Conservation (phyloP, 2,113 vertebrate species). For the Turnix velox region DNA sequence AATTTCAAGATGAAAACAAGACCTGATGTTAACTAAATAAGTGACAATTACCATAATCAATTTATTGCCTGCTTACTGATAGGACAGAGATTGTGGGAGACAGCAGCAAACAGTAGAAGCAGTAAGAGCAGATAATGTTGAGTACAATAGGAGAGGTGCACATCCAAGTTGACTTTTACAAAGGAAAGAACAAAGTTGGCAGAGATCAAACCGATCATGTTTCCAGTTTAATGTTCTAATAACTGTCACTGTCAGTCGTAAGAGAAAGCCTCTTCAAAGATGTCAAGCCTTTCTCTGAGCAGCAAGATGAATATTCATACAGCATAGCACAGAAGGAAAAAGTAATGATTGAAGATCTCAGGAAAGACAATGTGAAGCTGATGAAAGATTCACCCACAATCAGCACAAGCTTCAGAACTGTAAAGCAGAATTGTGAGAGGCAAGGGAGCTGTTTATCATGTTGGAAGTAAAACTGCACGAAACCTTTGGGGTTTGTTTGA, state of each 20-base stretch:
- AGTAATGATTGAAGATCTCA: slow-evolving; percentile 29
- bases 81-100: neutral
- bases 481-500: slow-evolving; percentile 60
- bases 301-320: slow-evolving; percentile 49
- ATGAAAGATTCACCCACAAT: slow-evolving; percentile 12
- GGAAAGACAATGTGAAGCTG: slow-evolving; percentile 28
- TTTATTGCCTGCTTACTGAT: neutral
- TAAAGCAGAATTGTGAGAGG: neutral
- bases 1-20: neutral
- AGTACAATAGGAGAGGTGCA: neutral
- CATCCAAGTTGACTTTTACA: neutral
- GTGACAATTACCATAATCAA: neutral
- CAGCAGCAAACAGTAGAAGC: neutral
- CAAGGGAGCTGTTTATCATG: slow-evolving; percentile 36
- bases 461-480: slow-evolving; percentile 24
- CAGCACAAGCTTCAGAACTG: slow-evolving; percentile 28
- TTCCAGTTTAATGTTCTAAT: slow-evolving; percentile 43
- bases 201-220: slow-evolving; percentile 42
- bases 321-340: neutral
- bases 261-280: slow-evolving; percentile 44
- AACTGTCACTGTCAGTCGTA: slow-evolving; percentile 26
- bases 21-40: neutral
- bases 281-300: neutral
- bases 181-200: slow-evolving; percentile 50
- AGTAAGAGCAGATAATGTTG: neutral